Evolutionary conservation across 2,888 invertebrate species (phyloP).

Genomic region (Caenorhabditis japonica): DNA sequence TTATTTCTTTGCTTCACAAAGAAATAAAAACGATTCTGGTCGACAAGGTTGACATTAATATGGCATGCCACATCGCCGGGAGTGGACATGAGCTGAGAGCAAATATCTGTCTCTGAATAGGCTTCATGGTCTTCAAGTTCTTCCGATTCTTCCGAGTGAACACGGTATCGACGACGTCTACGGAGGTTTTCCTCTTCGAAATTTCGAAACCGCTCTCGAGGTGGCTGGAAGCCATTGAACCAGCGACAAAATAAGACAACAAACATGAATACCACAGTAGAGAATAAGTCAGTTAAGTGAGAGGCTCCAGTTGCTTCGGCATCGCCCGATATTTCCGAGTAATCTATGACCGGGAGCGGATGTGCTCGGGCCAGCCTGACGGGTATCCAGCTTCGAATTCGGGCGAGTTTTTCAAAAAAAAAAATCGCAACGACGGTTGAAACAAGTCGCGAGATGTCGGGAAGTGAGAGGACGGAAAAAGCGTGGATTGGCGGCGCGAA

Average conservation of each 20-base stretch:
- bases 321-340: conserved; percentile 27
- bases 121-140: conserved; percentile 41
- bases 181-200: conserved; percentile 12
- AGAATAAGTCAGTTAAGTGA: conserved; percentile 33
- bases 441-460: conserved; percentile 10
- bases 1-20: conserved; percentile 43
- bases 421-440: conserved; percentile 29
- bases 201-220: conserved; percentile 10
- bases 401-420: conserved; percentile 15
- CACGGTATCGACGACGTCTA: conserved; percentile 29
- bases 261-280: conserved; percentile 49
- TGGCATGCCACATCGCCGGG: conserved; percentile 30
- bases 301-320: conserved; percentile 7
- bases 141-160: conserved; percentile 37
- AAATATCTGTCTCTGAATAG: conserved; percentile 41
- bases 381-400: conserved; percentile 19
- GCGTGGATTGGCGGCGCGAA: conserved; percentile 31
- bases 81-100: conserved; percentile 24
- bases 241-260: conserved; percentile 50
- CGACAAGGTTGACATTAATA: conserved; percentile 26
- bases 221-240: conserved; percentile 29
- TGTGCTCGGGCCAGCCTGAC: conserved; percentile 42
- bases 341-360: conserved; percentile 39
- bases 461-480: conserved; percentile 10
- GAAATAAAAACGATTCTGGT: conserved; percentile 47